Base-by-base conservation (phyloP, 2,888 invertebrate species). In the Yponomeuta cagnagella region DNA sequence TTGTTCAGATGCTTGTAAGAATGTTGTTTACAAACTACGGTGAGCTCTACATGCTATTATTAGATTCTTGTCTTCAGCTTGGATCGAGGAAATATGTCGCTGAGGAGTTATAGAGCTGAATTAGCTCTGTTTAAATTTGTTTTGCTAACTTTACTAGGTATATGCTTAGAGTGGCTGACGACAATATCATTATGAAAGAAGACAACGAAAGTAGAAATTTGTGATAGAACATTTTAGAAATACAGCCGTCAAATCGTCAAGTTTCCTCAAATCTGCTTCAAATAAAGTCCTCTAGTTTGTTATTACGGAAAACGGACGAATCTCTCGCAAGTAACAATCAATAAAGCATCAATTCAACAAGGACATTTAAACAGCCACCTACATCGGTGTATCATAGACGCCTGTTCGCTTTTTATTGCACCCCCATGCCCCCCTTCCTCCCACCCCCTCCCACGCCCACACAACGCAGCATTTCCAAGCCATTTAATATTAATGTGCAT, bases 401-500 rank as follows among this genome's bases (percentile, higher is more conserved):
- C 85, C 83, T 81, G 81, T 84, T 87, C 79, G 78, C 79, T 86
- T 88, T 91, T 90, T 88, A 87, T 85, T 86, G 86, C 83, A 82
- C 75, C 81, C 83, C 76, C 77, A 15, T 15, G 12, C 75, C 74
- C 75, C 77, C 75, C 82, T 82, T 78, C n/a, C 68, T 33, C 70
- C 68, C 65, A n/a, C 64, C 73, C 75, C 80, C 76, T 70, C 73
- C 77, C 74, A 74, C 72, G 78, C 80, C 80, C 82, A 86, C 83
- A 84, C 88, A 83, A 90, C 89, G 88, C 87, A 89, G 89, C 91
- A 91, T 92, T 93, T 93, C 93, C 93, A 89, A 91, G 90, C 92
- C 92, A 93, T 93, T 93, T 92, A 93, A 93, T 93, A 93, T 93
- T 93, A 93, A 93, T 93, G 93, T 92, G 92, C 92, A 92, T 92